Evolutionary conservation across 2,797 vertebrate species (phyloP).

Genomic region (Ficedula albicollis): DNA sequence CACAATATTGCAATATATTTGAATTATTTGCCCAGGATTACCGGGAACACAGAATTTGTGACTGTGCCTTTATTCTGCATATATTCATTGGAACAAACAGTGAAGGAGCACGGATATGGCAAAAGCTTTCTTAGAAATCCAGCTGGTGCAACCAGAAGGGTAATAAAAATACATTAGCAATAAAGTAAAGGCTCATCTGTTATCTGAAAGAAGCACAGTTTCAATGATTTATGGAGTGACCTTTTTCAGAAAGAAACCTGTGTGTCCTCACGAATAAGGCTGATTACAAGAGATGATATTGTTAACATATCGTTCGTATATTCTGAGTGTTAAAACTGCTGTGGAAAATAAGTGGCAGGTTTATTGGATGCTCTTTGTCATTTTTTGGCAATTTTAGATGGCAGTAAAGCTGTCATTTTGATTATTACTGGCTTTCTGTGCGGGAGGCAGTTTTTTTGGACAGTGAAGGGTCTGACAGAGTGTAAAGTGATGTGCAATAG

Average conservation of each 20-base stretch:
- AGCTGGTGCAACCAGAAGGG: background rate
- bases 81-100: background rate
- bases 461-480: background rate
- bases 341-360: background rate
- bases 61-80: background rate
- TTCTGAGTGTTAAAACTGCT: background rate
- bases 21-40: background rate
- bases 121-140: background rate
- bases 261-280: background rate
- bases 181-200: background rate
- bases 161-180: background rate
- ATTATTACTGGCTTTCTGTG: background rate
- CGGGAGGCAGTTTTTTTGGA: background rate
- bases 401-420: background rate
- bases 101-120: background rate
- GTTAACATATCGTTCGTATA: background rate
- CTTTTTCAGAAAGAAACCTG: background rate
- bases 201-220: background rate
- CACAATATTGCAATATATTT: background rate
- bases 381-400: background rate
- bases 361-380: background rate
- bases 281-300: background rate
- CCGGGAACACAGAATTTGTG: background rate
- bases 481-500: background rate
- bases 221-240: background rate